Conservation (phyloP, 2,888 invertebrate species). For the Rotaria macrura region DNA sequence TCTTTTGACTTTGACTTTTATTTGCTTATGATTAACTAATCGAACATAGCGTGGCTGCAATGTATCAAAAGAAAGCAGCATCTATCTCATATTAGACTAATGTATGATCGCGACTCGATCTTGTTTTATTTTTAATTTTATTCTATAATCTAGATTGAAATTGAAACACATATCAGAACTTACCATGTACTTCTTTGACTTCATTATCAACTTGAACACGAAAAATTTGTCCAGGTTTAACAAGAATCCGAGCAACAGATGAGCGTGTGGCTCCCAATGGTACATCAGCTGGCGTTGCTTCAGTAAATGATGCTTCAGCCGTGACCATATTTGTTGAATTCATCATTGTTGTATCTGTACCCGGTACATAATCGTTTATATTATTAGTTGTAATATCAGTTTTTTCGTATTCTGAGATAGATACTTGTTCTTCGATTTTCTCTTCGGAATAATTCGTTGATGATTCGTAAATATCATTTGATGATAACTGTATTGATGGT, state of each 20-base stretch:
- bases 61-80: not conserved
- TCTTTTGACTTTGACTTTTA: not conserved
- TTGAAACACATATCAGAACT: not conserved
- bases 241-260: conserved; percentile 12
- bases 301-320: not conserved
- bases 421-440: not conserved
- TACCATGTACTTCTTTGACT: conserved; percentile 19
- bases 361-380: not conserved
- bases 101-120: too few species aligned
- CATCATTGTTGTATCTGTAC: not conserved
- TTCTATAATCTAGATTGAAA: too few species aligned
- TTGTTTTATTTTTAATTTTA: too few species aligned
- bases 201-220: conserved; percentile 19
- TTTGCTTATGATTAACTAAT: not conserved
- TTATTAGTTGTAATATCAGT: not conserved
- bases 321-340: not conserved
- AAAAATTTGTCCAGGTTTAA: conserved; percentile 21
- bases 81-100: too few species aligned
- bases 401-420: not conserved
- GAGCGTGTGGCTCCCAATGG: not conserved
- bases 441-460: not conserved
- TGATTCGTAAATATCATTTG: not conserved
- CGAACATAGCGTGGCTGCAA: not conserved
- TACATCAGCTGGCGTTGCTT: conserved; percentile 16
- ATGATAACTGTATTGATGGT: not conserved